Base-by-base conservation (phyloP, 2,113 vertebrate genomes). In the Noturus placidus region DNA sequence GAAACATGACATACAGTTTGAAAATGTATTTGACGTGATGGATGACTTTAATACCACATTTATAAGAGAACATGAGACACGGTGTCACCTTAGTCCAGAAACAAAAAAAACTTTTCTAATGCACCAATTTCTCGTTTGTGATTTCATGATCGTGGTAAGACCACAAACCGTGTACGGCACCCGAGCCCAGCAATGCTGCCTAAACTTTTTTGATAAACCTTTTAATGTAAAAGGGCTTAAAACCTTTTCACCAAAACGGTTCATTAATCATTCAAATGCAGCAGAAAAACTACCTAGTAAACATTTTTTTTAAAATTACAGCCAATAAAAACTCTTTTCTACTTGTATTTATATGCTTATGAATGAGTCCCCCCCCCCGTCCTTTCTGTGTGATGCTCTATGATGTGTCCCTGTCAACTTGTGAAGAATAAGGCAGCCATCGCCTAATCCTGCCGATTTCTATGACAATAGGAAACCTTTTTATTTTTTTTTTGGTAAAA, bases 151-250 rank as follows among this genome's bases (percentile, higher is more conserved):
- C 81, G 67, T 79, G 25, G 25, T 33, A 87, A 85, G 76, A 25
- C 65, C n/a, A 20, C 33, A 22, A 74, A 54, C 56, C 52, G 27
- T 69, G 52, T 83, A 33, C 63, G 85, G 83, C 38, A 76, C 50
- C 35, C 50, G 54, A 63, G 20, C 87, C 79, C 50, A 35, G 76
- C 50, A 70, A 79, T 86, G 83, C 87, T 86, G 84, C 87, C 72
- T 69, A 83, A 80, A 61, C 14, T 69, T 30, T 87, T 79, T 38
- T 25, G 52, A 56, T 25, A 77, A 63, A 54, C 25, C 33, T 46
- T 85, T 69, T 82, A 7, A 79, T 30, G 54, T 79, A 54, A 35
- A n/a, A 63, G 52, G 81, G 70, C 70, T 83, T 69, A 59, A 82
- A 13, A 52, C 38, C 56, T 78, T 22, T 83, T 67, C 65, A 83